Evolutionary conservation across 2,113 vertebrate species (phyloP).

Genomic region (Eulemur macaco): DNA sequence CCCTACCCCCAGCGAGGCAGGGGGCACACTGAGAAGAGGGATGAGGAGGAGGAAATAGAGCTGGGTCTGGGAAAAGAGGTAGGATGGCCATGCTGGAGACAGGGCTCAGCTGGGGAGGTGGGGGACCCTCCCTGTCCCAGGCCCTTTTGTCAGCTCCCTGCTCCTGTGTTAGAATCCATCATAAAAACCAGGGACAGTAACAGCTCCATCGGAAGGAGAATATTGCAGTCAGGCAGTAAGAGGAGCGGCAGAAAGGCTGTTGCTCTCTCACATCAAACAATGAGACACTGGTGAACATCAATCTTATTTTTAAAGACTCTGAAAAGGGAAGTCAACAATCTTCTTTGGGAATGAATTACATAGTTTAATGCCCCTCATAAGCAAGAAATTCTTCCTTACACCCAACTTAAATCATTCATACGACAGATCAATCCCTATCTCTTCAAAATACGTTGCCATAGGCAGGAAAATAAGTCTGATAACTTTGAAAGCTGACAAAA

Average conservation of each 20-base stretch:
- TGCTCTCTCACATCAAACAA: not conserved
- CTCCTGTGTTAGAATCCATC: constrained; percentile 20
- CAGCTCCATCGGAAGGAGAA: constrained; percentile 33
- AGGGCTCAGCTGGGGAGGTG: constrained; percentile 47
- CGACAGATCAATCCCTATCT: not conserved
- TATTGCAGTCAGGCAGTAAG: not conserved
- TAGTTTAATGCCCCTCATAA: not conserved
- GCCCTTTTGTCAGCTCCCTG: not conserved
- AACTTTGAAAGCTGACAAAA: not conserved
- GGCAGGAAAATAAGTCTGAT: not conserved
- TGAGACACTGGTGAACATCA: not conserved
- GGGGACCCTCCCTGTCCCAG: accelerated
- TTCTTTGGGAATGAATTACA: not conserved
- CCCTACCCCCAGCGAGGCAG: constrained; percentile 65
- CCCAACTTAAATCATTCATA: not conserved
- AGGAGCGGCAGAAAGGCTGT: not conserved
- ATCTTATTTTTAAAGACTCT: constrained; percentile 18
- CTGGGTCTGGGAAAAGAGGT: constrained; percentile 53
- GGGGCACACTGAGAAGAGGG: constrained; percentile 58
- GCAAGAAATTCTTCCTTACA: not conserved
- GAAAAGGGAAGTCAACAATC: not conserved
- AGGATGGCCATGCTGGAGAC: not conserved
- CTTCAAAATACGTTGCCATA: not conserved
- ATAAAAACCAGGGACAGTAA: constrained; percentile 9
- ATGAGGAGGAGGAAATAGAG: constrained; percentile 34